Percentiles rank a stretch among this genome's conserved stretches.
phyloP scores from a whole-genome alignment of 2,888 invertebrate genomes.

The Sminthurides aquaticus region DNA sequence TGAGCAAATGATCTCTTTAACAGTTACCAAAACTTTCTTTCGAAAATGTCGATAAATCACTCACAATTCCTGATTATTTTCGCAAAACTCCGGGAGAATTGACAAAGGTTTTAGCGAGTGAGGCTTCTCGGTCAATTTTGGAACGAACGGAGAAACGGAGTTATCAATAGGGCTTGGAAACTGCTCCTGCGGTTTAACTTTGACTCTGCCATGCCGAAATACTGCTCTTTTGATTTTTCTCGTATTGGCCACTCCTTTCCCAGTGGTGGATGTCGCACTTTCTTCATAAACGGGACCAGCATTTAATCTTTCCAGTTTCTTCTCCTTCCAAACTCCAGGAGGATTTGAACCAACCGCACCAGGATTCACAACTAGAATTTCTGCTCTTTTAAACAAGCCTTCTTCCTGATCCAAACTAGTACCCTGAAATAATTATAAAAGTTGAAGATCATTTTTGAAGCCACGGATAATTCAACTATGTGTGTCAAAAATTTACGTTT shows the following conservation, averaged over 20 bases:
- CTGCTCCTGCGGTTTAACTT: constrained; percentile 65
- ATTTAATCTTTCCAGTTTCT: constrained; percentile 15
- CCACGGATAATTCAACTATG: background rate
- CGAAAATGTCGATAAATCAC: constrained; percentile 5
- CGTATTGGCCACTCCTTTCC: background rate
- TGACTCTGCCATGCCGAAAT: constrained; percentile 25
- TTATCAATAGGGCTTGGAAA: constrained; percentile 84
- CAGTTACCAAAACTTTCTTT: background rate
- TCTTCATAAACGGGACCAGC: background rate
- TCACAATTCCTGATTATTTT: constrained; percentile 40
- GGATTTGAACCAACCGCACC: constrained; percentile 45
- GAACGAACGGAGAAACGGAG: constrained; percentile 64
- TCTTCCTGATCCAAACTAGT: constrained; percentile 58
- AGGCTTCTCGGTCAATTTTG: constrained; percentile 76
- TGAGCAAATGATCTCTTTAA: too few relatives aligned
- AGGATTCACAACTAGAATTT: constrained; percentile 45
- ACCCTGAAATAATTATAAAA: constrained; percentile 44
- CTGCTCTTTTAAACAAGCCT: constrained; percentile 54
- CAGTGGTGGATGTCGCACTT: background rate
- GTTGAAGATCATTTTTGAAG: background rate
- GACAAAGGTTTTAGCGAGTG: constrained; percentile 76
- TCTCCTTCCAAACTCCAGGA: constrained; percentile 56
- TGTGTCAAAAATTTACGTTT: background rate
- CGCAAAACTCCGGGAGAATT: constrained; percentile 59
- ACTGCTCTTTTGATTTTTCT: constrained; percentile 37